These are phyloP conservation scores for Myotis brandtii DNA, from an alignment of 2,113 vertebrate species.

Conservation along the genomic window DNA sequence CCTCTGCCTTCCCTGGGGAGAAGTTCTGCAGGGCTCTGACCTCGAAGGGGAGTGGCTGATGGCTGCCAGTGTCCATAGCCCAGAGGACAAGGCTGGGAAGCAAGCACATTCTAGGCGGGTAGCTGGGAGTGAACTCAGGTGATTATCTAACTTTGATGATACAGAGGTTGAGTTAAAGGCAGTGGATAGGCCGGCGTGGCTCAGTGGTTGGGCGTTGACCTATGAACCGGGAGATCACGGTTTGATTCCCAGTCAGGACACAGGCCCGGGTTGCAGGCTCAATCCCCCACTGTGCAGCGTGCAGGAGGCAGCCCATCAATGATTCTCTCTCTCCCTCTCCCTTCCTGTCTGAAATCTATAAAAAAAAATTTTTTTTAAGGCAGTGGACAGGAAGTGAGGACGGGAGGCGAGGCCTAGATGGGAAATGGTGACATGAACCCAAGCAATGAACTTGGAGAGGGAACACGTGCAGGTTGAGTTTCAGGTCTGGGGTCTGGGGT, in stretches of 20 bases:
- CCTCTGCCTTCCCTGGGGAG: not conserved
- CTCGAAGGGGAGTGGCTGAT: not conserved
- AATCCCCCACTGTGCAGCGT: no score
- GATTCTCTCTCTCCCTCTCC: no score
- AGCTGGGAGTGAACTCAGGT: accelerated
- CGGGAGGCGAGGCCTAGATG: accelerated
- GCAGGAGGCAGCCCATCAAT: no score
- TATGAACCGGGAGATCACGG: no score
- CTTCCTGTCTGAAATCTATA: no score
- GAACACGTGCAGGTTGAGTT: accelerated
- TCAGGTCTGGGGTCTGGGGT: accelerated
- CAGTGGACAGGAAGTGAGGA: no score
- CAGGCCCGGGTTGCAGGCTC: no score
- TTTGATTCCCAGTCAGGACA: no score
- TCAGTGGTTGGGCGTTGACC: no score
- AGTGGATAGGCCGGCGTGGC: accelerated
- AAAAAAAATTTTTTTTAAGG: no score
- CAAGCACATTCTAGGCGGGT: not conserved
- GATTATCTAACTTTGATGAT: accelerated
- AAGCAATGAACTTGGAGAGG: accelerated
- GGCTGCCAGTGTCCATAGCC: not conserved
- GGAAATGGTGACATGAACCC: accelerated
- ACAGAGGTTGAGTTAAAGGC: not conserved
- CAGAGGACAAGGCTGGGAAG: not conserved
- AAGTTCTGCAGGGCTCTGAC: not conserved